Conservation (phyloP, 2,113 vertebrate genomes). For the Xiphorhynchus elegans region DNA sequence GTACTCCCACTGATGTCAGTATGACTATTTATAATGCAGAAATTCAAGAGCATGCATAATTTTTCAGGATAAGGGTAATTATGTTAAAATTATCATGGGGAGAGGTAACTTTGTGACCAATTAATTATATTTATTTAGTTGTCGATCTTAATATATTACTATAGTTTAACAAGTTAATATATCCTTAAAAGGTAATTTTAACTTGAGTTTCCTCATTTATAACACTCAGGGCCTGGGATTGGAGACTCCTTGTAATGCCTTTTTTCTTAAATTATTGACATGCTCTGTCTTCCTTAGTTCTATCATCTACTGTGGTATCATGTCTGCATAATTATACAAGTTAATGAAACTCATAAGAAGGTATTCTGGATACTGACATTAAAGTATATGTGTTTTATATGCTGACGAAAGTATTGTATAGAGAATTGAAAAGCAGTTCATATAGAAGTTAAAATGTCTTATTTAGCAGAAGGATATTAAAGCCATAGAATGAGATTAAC, state of each 20-base stretch:
- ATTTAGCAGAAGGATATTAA: conserved; percentile 2
- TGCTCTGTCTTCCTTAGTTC: background rate
- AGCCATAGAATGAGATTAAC: background rate
- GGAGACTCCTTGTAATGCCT: background rate
- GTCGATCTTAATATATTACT: background rate
- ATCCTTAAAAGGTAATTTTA: background rate
- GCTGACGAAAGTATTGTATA: background rate
- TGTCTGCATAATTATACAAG: background rate
- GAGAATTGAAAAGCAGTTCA: background rate
- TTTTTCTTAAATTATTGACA: conserved; percentile 21
- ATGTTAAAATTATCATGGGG: background rate
- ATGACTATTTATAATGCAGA: background rate
- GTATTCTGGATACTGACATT: background rate
- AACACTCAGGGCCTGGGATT: background rate
- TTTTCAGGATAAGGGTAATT: background rate
- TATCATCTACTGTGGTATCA: background rate
- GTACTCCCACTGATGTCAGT: background rate
- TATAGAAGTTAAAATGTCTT: background rate
- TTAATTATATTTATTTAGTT: background rate
- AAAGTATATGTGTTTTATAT: background rate
- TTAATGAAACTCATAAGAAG: conserved; percentile 11
- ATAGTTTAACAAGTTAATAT: background rate
- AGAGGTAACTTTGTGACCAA: background rate
- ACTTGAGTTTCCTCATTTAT: background rate
- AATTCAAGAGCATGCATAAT: background rate